A percentile compares a stretch with the other conserved stretches of the same genome.
Evolutionary conservation across 2,888 invertebrate species (phyloP).

Genomic region (Tiliacea aurago): DNA sequence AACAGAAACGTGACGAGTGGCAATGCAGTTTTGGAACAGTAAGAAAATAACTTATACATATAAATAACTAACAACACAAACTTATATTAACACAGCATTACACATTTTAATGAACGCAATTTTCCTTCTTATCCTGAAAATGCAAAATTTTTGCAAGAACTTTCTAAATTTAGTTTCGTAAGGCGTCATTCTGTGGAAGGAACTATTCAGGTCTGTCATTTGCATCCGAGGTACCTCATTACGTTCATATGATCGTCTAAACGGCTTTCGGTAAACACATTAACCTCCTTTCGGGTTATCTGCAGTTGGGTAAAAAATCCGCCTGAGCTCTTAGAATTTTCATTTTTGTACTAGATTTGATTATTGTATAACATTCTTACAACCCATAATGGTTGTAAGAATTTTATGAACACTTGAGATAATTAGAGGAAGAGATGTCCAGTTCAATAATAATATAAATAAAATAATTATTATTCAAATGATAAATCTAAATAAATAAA

Average conservation of each 20-base stretch:
- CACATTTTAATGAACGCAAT: conserved; percentile 18
- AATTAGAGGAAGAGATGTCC: not conserved
- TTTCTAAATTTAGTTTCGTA: conserved; percentile 18
- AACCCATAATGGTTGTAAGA: too few relatives aligned
- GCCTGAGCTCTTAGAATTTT: conserved; percentile 8
- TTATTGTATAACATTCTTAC: too few relatives aligned
- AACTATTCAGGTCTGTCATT: conserved; percentile 56
- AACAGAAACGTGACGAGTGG: too few relatives aligned
- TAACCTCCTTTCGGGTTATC: conserved; percentile 57
- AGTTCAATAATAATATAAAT: not conserved
- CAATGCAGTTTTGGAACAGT: not conserved
- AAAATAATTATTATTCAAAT: too few relatives aligned
- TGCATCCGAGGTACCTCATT: conserved; percentile 60
- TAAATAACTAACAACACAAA: conserved; percentile 8
- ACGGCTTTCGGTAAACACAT: conserved; percentile 57
- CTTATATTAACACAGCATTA: not conserved
- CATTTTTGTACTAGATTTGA: conserved; percentile 18
- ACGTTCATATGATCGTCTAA: conserved; percentile 49
- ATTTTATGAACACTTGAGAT: not conserved
- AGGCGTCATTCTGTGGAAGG: conserved; percentile 31
- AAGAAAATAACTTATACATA: not conserved
- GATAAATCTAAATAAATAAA: too few relatives aligned
- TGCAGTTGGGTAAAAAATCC: conserved; percentile 42
- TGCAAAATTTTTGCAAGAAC: conserved; percentile 17
- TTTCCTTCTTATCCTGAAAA: conserved; percentile 3